Conservation (phyloP, 1,140 invertebrate species). For the Aphelenchoides avenae region DNA sequence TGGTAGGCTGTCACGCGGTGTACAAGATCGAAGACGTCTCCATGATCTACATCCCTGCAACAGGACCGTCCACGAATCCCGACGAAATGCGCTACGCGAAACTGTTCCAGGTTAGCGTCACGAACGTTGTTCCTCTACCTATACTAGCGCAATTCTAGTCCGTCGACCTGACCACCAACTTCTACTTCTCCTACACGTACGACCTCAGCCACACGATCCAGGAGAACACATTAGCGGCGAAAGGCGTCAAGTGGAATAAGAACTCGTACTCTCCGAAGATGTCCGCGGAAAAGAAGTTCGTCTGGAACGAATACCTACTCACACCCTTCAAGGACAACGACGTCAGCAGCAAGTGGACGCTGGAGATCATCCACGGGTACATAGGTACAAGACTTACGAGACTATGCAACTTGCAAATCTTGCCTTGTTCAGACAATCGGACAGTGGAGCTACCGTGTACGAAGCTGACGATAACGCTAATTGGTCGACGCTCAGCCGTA, state of each 20-base stretch:
- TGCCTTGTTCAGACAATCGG: slow-evolving; percentile 42
- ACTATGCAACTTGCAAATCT: slow-evolving; percentile 15
- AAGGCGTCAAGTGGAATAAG: slow-evolving; percentile 27
- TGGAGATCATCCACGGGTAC: slow-evolving; percentile 56
- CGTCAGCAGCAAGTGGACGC: slow-evolving; percentile 41
- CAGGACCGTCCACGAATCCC: slow-evolving; percentile 20
- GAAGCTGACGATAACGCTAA: slow-evolving; percentile 46
- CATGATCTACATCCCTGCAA: slow-evolving; percentile 53
- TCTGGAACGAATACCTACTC: slow-evolving; percentile 57
- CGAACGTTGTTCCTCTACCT: background rate
- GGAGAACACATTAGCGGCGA: slow-evolving; percentile 47
- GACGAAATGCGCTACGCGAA: slow-evolving; percentile 54
- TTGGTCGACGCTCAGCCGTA: slow-evolving; percentile 51
- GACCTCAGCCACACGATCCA: slow-evolving; percentile 55
- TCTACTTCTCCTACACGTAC: slow-evolving; percentile 60
- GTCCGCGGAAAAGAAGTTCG: slow-evolving; percentile 49
- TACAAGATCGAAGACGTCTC: slow-evolving; percentile 58
- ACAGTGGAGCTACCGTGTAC: slow-evolving; percentile 48
- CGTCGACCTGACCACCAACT: slow-evolving; percentile 57
- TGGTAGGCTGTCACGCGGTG: slow-evolving; percentile 50
- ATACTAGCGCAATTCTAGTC: slow-evolving; percentile 36
- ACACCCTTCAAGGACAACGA: slow-evolving; percentile 45
- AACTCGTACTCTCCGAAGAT: slow-evolving; percentile 17
- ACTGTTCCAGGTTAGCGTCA: slow-evolving; percentile 46
- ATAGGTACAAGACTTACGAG: slow-evolving; percentile 31